Percentiles rank a stretch among this genome's conserved stretches.
These are phyloP conservation scores for Brenthis ino DNA, from an alignment of 2,888 invertebrate genomes.

Conservation along the genomic window DNA sequence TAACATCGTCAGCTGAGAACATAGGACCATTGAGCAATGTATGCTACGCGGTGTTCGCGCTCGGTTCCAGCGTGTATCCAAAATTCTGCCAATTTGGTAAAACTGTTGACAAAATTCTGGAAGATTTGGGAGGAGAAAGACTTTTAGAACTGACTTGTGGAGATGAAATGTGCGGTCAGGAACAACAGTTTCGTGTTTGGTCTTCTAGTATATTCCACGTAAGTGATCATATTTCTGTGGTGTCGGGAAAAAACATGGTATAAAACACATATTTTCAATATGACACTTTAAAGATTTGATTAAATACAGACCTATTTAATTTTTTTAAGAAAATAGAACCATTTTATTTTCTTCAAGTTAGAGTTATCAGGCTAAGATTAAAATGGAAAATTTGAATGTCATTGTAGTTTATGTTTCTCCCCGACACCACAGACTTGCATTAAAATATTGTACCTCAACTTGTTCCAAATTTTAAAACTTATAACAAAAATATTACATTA, in stretches of 20 bases:
- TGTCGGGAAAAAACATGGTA: too few relatives aligned
- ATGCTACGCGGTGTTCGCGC: slow-evolving; percentile 95
- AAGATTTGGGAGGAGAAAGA: slow-evolving; percentile 94
- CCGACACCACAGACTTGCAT: background rate
- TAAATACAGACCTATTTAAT: too few relatives aligned
- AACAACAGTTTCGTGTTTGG: slow-evolving; percentile 95
- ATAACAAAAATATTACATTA: background rate
- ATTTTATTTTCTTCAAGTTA: too few relatives aligned
- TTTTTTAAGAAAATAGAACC: too few relatives aligned
- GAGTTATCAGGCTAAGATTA: too few relatives aligned
- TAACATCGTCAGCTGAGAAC: slow-evolving; percentile 87
- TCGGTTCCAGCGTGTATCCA: slow-evolving; percentile 97
- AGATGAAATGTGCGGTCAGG: slow-evolving; percentile 97
- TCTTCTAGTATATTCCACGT: slow-evolving; percentile 93
- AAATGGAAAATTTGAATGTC: too few relatives aligned
- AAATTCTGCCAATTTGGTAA: slow-evolving; percentile 97
- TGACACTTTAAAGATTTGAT: too few relatives aligned
- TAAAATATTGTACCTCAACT: background rate
- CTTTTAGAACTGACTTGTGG: slow-evolving; percentile 90
- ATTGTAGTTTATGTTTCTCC: too few relatives aligned
- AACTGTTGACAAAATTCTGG: slow-evolving; percentile 93
- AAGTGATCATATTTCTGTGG: slow-evolving; percentile 46
- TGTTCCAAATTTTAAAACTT: background rate
- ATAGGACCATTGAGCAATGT: slow-evolving; percentile 95
- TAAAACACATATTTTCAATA: too few relatives aligned